Percentiles rank a stretch among this genome's conserved stretches.
Evolutionary conservation across 2,888 invertebrate genomes (phyloP).

Genomic region (Noctuana brunneofusca): DNA sequence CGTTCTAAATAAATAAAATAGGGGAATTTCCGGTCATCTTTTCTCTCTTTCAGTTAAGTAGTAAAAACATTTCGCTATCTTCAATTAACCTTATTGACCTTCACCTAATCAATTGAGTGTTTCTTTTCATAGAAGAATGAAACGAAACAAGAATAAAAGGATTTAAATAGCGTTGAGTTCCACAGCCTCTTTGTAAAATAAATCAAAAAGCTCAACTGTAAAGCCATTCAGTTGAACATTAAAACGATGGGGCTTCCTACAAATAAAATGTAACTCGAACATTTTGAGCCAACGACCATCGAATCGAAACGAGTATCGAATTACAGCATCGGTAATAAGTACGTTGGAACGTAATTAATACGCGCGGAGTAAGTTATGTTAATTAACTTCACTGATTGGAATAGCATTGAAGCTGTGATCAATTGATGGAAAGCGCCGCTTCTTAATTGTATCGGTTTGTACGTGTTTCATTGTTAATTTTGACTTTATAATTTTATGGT

Average conservation of each 20-base stretch:
- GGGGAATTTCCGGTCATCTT: no score
- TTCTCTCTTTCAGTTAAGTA: no score
- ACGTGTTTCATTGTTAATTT: constrained; percentile 14
- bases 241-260: neutral
- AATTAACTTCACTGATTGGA: constrained; percentile 33
- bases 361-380: constrained; percentile 30
- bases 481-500: neutral
- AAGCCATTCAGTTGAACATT: neutral
- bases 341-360: constrained; percentile 29
- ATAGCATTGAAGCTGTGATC: constrained; percentile 21
- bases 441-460: constrained; percentile 25
- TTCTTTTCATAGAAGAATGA: no score
- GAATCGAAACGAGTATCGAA: constrained; percentile 18
- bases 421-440: constrained; percentile 19
- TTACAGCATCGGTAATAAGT: constrained; percentile 28
- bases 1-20: no score
- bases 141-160: no score
- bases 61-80: no score
- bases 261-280: constrained; percentile 14
- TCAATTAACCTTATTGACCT: no score
- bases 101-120: no score
- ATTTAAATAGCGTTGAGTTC: no score
- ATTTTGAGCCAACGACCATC: constrained; percentile 6
- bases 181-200: neutral
- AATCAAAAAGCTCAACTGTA: neutral